These are phyloP conservation scores for Urosaurus nigricauda DNA, from an alignment of 2,797 vertebrate genomes.

Conservation along the genomic window DNA sequence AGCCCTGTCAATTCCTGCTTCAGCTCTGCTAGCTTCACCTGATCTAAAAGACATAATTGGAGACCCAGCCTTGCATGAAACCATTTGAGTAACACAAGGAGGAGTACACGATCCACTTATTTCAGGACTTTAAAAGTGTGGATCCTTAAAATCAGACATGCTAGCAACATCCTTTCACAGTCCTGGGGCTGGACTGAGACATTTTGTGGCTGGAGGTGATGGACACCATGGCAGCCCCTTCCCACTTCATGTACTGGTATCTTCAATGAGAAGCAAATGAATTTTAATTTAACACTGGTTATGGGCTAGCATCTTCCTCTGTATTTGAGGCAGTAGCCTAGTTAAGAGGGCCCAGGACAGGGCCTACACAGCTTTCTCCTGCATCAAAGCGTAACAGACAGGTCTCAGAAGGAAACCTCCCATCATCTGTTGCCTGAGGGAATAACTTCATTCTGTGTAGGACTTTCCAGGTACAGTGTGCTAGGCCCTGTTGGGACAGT, in stretches of 20 bases:
- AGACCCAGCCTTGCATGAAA: background rate
- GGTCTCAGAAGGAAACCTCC: background rate
- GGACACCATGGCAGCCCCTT: background rate
- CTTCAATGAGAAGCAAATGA: background rate
- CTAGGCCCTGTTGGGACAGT: background rate
- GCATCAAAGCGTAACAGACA: background rate
- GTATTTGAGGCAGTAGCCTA: background rate
- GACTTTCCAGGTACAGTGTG: background rate
- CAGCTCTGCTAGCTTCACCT: slow-evolving; percentile 71
- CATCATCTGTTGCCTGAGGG: background rate
- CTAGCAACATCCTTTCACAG: background rate
- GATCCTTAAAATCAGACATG: background rate
- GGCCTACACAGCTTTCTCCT: background rate
- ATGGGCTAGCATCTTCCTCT: background rate
- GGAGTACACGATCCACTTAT: background rate
- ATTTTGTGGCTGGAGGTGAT: background rate
- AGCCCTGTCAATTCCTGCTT: slow-evolving; percentile 52
- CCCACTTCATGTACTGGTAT: too few species aligned
- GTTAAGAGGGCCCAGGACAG: background rate
- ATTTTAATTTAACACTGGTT: background rate
- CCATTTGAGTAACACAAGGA: background rate
- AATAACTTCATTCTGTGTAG: background rate
- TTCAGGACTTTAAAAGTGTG: background rate
- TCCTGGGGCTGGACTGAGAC: background rate
- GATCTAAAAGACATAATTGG: slow-evolving; percentile 70